Conservation (phyloP, 1,140 invertebrate genomes). For the Myzus persicae region DNA sequence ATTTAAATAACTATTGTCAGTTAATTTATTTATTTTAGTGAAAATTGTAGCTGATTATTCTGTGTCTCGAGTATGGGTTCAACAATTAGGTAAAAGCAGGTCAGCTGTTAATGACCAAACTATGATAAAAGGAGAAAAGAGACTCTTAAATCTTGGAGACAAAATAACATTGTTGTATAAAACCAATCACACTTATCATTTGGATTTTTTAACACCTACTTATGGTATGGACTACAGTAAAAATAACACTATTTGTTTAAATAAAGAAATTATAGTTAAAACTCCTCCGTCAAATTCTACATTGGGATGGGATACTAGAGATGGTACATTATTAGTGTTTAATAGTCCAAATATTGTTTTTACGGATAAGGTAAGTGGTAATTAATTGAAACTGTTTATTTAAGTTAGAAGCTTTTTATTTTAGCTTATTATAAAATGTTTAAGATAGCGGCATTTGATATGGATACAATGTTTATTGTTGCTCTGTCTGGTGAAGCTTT, state of each 20-base stretch:
- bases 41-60: constrained; percentile 48
- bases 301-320: neutral
- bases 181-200: constrained; percentile 66
- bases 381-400: constrained; percentile 24
- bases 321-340: constrained; percentile 16
- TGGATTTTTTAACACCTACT: constrained; percentile 72
- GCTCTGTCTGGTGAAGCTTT: constrained; percentile 91
- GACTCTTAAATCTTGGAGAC: constrained; percentile 72
- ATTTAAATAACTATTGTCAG: neutral
- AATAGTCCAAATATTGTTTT: neutral
- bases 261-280: neutral
- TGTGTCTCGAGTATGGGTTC: constrained; percentile 66
- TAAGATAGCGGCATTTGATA: constrained; percentile 89
- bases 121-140: constrained; percentile 68
- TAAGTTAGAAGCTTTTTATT: neutral
- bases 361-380: constrained; percentile 36
- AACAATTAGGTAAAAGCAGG: constrained; percentile 72
- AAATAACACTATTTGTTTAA: neutral
- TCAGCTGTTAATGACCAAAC: constrained; percentile 76
- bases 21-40: neutral
- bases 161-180: constrained; percentile 74
- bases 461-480: constrained; percentile 95
- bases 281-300: neutral
- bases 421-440: constrained; percentile 61
- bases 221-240: neutral